phyloP scores from a whole-genome alignment of 2,797 vertebrate species.

The Tachyglossus aculeatus region DNA sequence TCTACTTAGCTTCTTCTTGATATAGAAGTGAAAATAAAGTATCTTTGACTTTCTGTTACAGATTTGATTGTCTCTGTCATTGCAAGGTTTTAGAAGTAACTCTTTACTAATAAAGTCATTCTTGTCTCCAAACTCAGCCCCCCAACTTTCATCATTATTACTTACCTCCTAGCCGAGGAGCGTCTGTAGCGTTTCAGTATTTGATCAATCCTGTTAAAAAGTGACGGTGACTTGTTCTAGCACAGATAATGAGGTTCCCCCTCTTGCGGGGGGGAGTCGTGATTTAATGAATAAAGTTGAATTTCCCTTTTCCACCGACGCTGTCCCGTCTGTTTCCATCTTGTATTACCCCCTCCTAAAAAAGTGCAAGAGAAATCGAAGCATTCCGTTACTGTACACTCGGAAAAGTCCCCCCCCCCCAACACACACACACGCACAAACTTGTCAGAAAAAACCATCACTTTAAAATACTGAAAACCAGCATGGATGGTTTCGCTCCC shows the following conservation, averaged over 20 bases:
- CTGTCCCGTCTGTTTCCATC: too few relatives aligned
- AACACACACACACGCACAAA: too few relatives aligned
- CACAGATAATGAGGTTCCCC: constrained; percentile 49
- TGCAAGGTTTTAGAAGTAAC: constrained; percentile 76
- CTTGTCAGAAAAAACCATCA: too few relatives aligned
- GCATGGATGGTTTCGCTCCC: too few relatives aligned
- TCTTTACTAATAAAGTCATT: constrained; percentile 79
- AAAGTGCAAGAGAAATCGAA: too few relatives aligned
- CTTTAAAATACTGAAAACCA: too few relatives aligned
- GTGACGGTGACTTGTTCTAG: constrained; percentile 49
- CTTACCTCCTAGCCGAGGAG: constrained; percentile 18
- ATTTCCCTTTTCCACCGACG: constrained; percentile 49
- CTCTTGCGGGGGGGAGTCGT: constrained; percentile 56
- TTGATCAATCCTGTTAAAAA: constrained; percentile 48
- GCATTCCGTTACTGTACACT: too few relatives aligned
- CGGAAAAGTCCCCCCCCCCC: too few relatives aligned
- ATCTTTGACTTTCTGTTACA: constrained; percentile 83
- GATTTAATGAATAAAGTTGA: constrained; percentile 43
- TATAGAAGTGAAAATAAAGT: constrained; percentile 83
- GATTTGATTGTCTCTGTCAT: constrained; percentile 79
- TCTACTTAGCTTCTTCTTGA: constrained; percentile 80
- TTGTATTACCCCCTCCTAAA: too few relatives aligned
- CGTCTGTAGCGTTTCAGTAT: constrained; percentile 31
- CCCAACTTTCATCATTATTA: constrained; percentile 57
- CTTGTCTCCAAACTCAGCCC: constrained; percentile 69